Evolutionary conservation across 2,113 vertebrate species (phyloP), one percentile per base, ranked within the genome.

Genomic region (Petromus typicus): DNA sequence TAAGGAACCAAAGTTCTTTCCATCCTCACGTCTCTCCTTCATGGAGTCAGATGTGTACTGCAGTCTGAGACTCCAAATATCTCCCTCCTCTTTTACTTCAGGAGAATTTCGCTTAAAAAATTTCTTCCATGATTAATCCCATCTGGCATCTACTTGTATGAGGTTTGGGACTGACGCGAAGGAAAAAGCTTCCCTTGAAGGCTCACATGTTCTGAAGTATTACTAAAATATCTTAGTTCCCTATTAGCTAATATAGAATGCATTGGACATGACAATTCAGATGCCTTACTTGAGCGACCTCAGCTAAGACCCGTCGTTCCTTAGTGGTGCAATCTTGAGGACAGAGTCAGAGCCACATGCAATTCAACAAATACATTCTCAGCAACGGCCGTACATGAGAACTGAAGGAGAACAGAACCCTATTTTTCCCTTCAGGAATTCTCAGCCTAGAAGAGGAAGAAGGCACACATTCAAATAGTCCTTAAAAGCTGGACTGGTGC

Each of bases 241-340:
- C 79, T 86, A 61, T 86, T 81, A 93, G 51, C 64, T 89, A 69
- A 85, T 75, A 87, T 12, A 73, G n/a, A 76, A 93, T 40, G 86
- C 1, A 48, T 2, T 86, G 57, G 66, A 80, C 40, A n/a, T 59
- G 56, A 84, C 48, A 63, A 86, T 93, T 92, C 34, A 57, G 59
- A 54, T 54, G 88, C 16, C 37, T 93, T 73, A 27, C 73, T 57
- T 83, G 59, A 63, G 51, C 61, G 27, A 91, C 11, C 54, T 94
- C 67, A 51, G 54, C 11, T 73, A 84, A 95, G 63, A 90, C 17
- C 7, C 14, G 83, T 43, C 83, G 79, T 6, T 51, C 40, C 79
- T 93, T n/a, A 93, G 66, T 12, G 59, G 18, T 87, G 40, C 34
- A 71, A 45, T 91, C 51, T 37, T 91, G 81, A 89, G 56, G 57